Conservation (phyloP, 2,113 vertebrate species). For the Nematolebias whitei region DNA sequence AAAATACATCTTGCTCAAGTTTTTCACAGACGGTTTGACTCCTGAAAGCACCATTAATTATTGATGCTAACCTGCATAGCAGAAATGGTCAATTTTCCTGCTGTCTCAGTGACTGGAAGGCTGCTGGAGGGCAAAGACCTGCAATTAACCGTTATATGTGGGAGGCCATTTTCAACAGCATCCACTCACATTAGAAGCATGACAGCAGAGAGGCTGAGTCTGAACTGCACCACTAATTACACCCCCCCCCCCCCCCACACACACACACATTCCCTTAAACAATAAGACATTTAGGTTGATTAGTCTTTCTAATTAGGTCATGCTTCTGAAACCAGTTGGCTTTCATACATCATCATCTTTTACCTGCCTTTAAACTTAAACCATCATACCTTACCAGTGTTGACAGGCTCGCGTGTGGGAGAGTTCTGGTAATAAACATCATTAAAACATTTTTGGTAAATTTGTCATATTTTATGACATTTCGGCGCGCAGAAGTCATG, state of each 20-base stretch:
- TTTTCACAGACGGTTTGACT: constrained; percentile 68
- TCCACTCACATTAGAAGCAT: constrained; percentile 75
- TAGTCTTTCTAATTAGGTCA: constrained; percentile 83
- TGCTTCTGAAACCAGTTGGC: constrained; percentile 76
- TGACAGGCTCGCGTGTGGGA: constrained; percentile 8
- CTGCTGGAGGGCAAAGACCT: constrained; percentile 79
- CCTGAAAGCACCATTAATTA: constrained; percentile 75
- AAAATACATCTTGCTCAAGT: constrained; percentile 48
- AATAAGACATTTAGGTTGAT: constrained; percentile 83
- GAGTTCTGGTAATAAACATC: no score
- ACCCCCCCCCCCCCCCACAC: no score
- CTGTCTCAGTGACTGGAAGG: constrained; percentile 78
- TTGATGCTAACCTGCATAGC: constrained; percentile 74
- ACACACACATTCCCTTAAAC: constrained; percentile 77
- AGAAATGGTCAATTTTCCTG: constrained; percentile 77
- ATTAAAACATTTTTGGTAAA: no score
- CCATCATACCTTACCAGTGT: constrained; percentile 18
- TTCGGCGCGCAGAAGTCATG: constrained; percentile 2
- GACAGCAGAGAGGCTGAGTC: constrained; percentile 70
- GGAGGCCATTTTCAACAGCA: constrained; percentile 77
- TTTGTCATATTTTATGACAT: constrained; percentile 16
- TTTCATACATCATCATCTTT: constrained; percentile 80
- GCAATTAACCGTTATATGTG: constrained; percentile 82
- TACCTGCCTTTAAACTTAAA: constrained; percentile 50
- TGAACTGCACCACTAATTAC: constrained; percentile 73